Conservation (phyloP, 2,797 vertebrate species). For the Tiaroga cobitis region DNA sequence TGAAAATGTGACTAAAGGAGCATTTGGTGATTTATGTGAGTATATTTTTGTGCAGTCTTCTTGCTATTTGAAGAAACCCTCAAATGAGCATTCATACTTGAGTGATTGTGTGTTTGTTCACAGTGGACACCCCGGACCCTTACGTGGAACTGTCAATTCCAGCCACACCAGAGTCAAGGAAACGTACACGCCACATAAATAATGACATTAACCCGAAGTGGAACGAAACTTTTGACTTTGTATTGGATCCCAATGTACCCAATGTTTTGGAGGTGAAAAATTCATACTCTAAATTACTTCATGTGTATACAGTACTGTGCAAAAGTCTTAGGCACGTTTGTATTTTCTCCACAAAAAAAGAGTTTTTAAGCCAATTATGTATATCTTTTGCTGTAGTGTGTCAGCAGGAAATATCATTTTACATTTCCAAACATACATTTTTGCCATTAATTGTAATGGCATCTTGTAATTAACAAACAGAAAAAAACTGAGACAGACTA, state of each 20-base stretch:
- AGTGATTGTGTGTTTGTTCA: slow-evolving; percentile 38
- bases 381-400: background rate
- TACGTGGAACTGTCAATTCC: slow-evolving; percentile 96
- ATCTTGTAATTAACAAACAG: background rate
- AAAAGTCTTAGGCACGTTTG: background rate
- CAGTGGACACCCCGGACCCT: slow-evolving; percentile 98
- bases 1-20: slow-evolving; percentile 95
- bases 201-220: slow-evolving; percentile 93
- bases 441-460: too few species aligned
- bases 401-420: background rate
- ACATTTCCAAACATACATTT: background rate
- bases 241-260: slow-evolving; percentile 92
- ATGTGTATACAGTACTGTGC: background rate
- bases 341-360: background rate
- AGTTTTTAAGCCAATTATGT: background rate
- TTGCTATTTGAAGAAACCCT: background rate
- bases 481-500: background rate
- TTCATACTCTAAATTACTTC: background rate
- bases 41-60: slow-evolving; percentile 57
- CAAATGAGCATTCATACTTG: background rate
- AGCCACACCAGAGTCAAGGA: slow-evolving; percentile 91
- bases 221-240: slow-evolving; percentile 94
- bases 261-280: slow-evolving; percentile 89
- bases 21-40: slow-evolving; percentile 94
- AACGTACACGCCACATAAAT: slow-evolving; percentile 93